Conservation (phyloP, 2,797 vertebrate genomes). For the Malurus leucopterus region DNA sequence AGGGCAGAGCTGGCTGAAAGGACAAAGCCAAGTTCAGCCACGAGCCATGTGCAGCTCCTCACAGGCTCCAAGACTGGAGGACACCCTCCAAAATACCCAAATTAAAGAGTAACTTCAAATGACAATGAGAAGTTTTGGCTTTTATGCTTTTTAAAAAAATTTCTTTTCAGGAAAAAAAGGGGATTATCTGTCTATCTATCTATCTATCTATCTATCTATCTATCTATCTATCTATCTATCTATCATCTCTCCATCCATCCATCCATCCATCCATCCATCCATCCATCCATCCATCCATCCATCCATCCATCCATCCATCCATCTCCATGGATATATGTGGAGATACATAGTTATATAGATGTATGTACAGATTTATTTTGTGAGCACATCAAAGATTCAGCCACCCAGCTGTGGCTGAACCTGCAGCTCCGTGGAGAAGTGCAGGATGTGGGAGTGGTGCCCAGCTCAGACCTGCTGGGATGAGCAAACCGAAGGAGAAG, state of each 20-base stretch:
- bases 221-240: not conserved
- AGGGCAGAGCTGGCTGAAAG: not conserved
- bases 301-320: not conserved
- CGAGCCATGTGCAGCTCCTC: not conserved
- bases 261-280: rapidly evolving
- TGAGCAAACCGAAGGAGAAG: not conserved
- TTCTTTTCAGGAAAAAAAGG: too few species aligned
- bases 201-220: too few species aligned
- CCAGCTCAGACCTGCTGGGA: not conserved
- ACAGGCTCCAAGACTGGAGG: not conserved
- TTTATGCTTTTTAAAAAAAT: too few species aligned
- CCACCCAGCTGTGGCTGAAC: not conserved
- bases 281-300: rapidly evolving
- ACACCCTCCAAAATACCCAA: not conserved
- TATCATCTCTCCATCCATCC: rapidly evolving
- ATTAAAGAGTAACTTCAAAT: not conserved
- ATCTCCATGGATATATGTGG: not conserved
- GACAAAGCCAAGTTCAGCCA: not conserved
- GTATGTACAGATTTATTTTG: not conserved
- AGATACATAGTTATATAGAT: rapidly evolving
- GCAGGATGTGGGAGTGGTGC: not conserved
- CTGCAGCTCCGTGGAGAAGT: not conserved
- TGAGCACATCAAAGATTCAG: not conserved
- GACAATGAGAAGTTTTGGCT: not conserved
- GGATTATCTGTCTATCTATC: not conserved